phyloP scores from a whole-genome alignment of 2,113 vertebrate species.

The Oryzias woworae region DNA sequence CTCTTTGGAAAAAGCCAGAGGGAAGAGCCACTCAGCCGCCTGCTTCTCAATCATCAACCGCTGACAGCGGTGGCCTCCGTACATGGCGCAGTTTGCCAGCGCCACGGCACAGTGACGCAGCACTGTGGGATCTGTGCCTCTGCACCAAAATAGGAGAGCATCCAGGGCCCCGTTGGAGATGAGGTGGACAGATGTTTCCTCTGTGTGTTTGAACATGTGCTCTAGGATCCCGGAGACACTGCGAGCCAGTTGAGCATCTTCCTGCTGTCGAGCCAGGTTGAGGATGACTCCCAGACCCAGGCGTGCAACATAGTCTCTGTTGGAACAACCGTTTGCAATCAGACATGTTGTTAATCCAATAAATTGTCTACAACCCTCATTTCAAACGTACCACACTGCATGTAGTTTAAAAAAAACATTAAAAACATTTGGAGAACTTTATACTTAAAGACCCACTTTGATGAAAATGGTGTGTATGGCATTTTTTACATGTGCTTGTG shows the following conservation, averaged over 20 bases:
- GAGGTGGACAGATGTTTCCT: slow-evolving; percentile 90
- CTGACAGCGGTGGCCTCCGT: slow-evolving; percentile 90
- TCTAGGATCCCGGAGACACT: slow-evolving; percentile 92
- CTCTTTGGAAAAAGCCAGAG: slow-evolving; percentile 92
- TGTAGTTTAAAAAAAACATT: too few species aligned
- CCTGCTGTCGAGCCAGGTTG: slow-evolving; percentile 87
- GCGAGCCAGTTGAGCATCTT: slow-evolving; percentile 84
- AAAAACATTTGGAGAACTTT: too few species aligned
- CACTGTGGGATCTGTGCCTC: slow-evolving; percentile 84
- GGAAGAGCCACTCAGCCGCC: slow-evolving; percentile 95
- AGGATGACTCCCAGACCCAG: slow-evolving; percentile 91
- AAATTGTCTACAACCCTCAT: too few species aligned
- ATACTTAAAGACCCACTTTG: too few species aligned
- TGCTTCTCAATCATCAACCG: slow-evolving; percentile 93
- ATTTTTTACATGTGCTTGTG: too few species aligned
- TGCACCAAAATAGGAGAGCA: slow-evolving; percentile 93
- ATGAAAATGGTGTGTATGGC: too few species aligned
- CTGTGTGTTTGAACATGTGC: slow-evolving; percentile 99
- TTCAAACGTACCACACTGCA: too few species aligned
- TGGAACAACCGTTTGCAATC: not conserved
- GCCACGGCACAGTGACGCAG: slow-evolving; percentile 93
- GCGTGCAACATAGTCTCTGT: slow-evolving; percentile 90
- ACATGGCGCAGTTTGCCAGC: slow-evolving; percentile 95
- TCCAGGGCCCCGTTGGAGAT: slow-evolving; percentile 90
- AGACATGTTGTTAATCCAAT: too few species aligned